phyloP scores from a whole-genome alignment of 2,797 vertebrate genomes.

The Dendrocincla fuliginosa region DNA sequence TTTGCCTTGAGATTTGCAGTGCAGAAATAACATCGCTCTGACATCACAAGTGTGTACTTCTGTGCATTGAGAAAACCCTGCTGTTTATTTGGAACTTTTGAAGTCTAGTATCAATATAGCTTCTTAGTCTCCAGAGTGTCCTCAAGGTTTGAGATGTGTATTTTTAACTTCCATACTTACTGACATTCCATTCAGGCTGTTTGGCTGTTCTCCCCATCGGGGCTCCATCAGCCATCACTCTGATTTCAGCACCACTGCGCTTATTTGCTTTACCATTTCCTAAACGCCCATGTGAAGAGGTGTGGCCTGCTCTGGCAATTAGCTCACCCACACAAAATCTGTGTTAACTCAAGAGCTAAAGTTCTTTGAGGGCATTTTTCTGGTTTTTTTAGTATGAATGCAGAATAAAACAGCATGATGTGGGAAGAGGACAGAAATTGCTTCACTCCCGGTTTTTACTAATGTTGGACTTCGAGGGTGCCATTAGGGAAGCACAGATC shows the following conservation, averaged over 20 bases:
- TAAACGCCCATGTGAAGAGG: neutral
- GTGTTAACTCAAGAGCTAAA: neutral
- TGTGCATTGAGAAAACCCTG: constrained; percentile 41
- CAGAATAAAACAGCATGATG: neutral
- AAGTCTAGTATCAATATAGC: constrained; percentile 61
- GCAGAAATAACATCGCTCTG: constrained; percentile 43
- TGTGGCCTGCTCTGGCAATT: neutral
- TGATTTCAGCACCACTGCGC: neutral
- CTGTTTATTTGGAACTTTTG: constrained; percentile 63
- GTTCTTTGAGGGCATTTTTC: neutral
- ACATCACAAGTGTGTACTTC: constrained; percentile 45
- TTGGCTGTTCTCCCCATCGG: neutral
- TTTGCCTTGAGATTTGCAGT: neutral
- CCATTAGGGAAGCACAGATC: neutral
- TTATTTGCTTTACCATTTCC: constrained; percentile 43
- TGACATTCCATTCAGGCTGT: constrained; percentile 39
- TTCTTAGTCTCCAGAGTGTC: constrained; percentile 34
- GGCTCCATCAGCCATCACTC: constrained; percentile 12
- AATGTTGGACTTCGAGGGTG: neutral
- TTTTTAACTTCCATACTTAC: constrained; percentile 53
- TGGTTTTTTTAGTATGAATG: neutral
- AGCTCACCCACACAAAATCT: neutral
- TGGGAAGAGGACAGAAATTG: neutral
- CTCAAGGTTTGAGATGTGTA: constrained; percentile 40
- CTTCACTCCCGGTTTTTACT: neutral